Conservation (phyloP, 92 coral and sea anemone species). For the Paramuricea clavata region DNA sequence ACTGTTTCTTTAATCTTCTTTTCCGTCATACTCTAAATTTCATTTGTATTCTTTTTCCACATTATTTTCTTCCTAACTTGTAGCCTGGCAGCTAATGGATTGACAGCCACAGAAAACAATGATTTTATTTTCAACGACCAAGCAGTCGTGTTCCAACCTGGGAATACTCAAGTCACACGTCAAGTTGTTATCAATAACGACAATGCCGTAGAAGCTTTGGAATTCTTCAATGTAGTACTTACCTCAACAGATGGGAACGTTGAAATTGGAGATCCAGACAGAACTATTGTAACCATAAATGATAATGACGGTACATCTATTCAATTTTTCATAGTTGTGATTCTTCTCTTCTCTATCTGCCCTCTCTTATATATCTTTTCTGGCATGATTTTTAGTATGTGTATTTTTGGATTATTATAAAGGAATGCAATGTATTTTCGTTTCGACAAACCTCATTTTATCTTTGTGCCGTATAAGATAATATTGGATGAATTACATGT, state of each 20-base stretch:
- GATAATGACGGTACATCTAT: constrained; percentile 11
- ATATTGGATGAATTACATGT: too few relatives aligned
- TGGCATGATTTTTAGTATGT: not conserved
- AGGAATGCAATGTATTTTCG: too few relatives aligned
- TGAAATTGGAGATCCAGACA: not conserved
- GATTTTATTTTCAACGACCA: not conserved
- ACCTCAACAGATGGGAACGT: constrained; percentile 1
- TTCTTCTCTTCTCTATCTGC: too few relatives aligned
- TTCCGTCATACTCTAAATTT: not conserved
- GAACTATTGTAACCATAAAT: not conserved
- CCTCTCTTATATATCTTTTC: too few relatives aligned
- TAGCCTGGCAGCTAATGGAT: constrained; percentile 1
- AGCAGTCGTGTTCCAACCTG: constrained; percentile 13
- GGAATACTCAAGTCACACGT: not conserved
- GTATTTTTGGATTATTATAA: not conserved
- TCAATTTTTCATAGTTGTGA: not conserved
- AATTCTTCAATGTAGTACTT: constrained; percentile 30
- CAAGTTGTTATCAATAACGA: constrained; percentile 31
- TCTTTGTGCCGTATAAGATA: too few relatives aligned
- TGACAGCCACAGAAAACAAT: not conserved
- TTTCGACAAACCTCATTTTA: too few relatives aligned
- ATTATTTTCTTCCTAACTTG: not conserved
- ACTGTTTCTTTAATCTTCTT: too few relatives aligned
- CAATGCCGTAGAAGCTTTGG: constrained; percentile 24
- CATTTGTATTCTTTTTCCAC: not conserved